Percentiles rank a stretch among this genome's conserved stretches.
Evolutionary conservation across 2,888 invertebrate genomes (phyloP).

Genomic region (Exephanes ischioxanthus): DNA sequence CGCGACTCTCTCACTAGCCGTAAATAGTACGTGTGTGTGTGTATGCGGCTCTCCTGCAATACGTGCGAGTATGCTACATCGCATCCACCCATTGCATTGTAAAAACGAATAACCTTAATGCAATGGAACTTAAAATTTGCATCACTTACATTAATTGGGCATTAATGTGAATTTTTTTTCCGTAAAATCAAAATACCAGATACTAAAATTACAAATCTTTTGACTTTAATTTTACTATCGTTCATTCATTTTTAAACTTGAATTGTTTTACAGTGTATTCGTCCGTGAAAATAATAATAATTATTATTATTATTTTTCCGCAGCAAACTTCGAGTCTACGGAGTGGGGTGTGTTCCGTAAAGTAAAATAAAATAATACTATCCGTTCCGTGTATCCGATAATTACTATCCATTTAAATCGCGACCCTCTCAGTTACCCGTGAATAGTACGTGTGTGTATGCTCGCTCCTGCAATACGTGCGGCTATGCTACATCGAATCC

Average conservation of each 20-base stretch:
- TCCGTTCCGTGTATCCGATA: constrained; percentile 59
- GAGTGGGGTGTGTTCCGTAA: too few species aligned
- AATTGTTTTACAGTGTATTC: too few species aligned
- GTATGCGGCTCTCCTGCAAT: background rate
- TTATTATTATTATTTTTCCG: too few species aligned
- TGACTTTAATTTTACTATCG: too few species aligned
- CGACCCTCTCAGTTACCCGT: constrained; percentile 49
- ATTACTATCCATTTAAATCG: constrained; percentile 58
- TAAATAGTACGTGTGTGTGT: constrained; percentile 37
- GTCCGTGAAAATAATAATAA: too few species aligned
- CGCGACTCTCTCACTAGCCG: constrained; percentile 51
- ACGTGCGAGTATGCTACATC: constrained; percentile 9
- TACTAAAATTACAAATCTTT: too few species aligned
- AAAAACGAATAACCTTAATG: background rate
- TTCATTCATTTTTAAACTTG: too few species aligned
- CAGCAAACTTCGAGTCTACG: too few species aligned
- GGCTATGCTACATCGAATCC: constrained; percentile 12
- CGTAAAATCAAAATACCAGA: too few species aligned
- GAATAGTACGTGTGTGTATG: constrained; percentile 30
- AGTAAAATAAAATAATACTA: constrained; percentile 21
- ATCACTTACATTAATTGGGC: too few species aligned
- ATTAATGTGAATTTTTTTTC: too few species aligned
- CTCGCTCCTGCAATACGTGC: background rate
- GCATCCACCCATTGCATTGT: constrained; percentile 32
- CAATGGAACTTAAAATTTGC: too few species aligned